A percentile compares a stretch with the other conserved stretches of the same genome.
phyloP scores from a whole-genome alignment of 1,140 invertebrate genomes.

The Papilio dardanus region DNA sequence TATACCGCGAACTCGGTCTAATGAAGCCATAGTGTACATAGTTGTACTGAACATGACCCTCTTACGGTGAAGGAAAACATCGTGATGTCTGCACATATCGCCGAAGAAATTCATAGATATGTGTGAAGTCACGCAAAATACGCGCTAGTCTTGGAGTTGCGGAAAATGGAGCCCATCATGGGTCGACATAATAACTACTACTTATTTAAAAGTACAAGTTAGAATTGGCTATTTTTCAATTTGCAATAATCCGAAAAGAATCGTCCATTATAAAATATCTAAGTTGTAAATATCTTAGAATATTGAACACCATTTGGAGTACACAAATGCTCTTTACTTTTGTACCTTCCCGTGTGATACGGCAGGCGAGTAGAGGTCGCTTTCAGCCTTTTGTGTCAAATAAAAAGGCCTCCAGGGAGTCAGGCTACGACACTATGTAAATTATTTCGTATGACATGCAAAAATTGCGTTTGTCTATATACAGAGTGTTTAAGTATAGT shows the following conservation, averaged over 20 bases:
- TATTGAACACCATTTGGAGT: neutral
- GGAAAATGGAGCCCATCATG: too few species aligned
- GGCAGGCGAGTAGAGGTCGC: neutral
- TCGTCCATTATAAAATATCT: too few species aligned
- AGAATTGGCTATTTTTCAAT: neutral
- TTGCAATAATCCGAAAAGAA: neutral
- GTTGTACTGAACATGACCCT: too few species aligned
- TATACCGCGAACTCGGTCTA: too few species aligned
- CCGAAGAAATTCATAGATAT: too few species aligned
- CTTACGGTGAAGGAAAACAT: too few species aligned
- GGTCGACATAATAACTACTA: too few species aligned
- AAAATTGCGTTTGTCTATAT: neutral
- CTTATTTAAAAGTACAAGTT: too few species aligned
- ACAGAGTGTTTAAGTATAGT: neutral
- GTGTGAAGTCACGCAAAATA: too few species aligned
- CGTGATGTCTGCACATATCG: too few species aligned
- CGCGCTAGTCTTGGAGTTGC: too few species aligned
- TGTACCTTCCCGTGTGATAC: neutral
- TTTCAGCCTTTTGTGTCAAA: neutral
- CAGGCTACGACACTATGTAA: neutral
- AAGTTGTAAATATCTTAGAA: neutral
- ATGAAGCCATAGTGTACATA: too few species aligned
- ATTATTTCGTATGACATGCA: constrained; percentile 14
- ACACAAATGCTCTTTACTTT: neutral
- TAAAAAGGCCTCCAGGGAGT: constrained; percentile 6